Conservation (phyloP, 2,113 vertebrate species). For the Bubo blakistoni region DNA sequence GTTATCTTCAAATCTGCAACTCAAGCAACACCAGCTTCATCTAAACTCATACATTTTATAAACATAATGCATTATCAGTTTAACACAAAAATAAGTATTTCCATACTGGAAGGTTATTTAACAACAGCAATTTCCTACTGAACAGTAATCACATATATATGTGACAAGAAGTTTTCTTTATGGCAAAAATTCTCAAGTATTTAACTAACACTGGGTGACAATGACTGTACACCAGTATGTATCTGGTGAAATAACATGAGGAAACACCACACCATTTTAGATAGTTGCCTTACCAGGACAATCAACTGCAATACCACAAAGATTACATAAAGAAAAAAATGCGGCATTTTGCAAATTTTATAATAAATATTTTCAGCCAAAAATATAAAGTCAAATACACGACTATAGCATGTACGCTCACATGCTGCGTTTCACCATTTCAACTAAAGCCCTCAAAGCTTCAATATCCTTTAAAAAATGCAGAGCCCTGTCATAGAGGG, state of each 20-base stretch:
- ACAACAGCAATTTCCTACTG: not conserved
- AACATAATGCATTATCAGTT: accelerated
- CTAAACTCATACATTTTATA: not conserved
- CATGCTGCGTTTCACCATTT: not conserved
- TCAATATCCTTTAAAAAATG: not conserved
- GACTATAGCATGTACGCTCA: accelerated
- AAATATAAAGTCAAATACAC: not conserved
- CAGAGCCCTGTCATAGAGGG: not conserved
- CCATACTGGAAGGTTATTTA: not conserved
- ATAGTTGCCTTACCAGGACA: not conserved
- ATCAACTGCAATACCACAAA: not conserved
- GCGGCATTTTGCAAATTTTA: not conserved
- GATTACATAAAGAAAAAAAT: not conserved
- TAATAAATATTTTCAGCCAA: not conserved
- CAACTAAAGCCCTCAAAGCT: not conserved
- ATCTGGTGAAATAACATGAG: not conserved
- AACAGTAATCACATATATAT: not conserved
- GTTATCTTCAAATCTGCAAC: not conserved
- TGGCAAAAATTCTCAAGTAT: not conserved
- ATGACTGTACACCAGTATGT: not conserved
- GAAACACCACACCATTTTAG: not conserved
- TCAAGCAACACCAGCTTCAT: not conserved
- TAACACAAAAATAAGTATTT: not conserved
- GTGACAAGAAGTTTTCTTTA: not conserved
- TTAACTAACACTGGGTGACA: not conserved